These are phyloP conservation scores for Chaetodon trifasciatus DNA, from an alignment of 2,797 vertebrate genomes.

Conservation along the genomic window DNA sequence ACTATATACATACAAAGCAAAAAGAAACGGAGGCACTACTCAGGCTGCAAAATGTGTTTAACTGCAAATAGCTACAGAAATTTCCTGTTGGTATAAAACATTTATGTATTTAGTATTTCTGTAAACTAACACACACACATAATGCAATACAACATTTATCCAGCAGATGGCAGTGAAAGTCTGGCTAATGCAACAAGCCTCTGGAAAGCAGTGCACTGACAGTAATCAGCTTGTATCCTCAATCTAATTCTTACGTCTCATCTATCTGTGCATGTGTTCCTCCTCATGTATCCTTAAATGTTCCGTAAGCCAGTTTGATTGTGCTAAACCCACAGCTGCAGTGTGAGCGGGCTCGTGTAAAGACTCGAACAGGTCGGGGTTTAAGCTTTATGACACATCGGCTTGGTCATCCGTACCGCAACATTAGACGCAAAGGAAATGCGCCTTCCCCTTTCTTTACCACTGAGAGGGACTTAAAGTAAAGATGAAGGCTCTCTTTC, in stretches of 20 bases:
- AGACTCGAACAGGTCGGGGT: constrained; percentile 18
- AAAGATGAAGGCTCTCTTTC: constrained; percentile 5
- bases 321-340: not conserved
- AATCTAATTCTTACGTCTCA: constrained; percentile 3
- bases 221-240: constrained; percentile 15
- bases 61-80: not conserved
- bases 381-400: constrained; percentile 7
- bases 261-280: constrained; percentile 3
- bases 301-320: constrained; percentile 3
- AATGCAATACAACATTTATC: constrained; percentile 39
- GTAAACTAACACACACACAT: not conserved
- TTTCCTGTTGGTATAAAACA: not conserved
- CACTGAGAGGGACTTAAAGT: constrained; percentile 8
- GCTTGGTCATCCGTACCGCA: not conserved
- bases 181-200: not conserved
- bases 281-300: not conserved
- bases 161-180: constrained; percentile 78
- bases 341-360: not conserved
- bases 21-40: not conserved
- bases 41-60: not conserved
- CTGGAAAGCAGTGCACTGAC: not conserved
- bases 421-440: not conserved
- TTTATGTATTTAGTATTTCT: not conserved
- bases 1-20: not conserved
- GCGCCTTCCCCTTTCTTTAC: not conserved